These are phyloP conservation scores for Notospermus geniculatus DNA, from an alignment of 1,140 invertebrate species.

Conservation along the genomic window DNA sequence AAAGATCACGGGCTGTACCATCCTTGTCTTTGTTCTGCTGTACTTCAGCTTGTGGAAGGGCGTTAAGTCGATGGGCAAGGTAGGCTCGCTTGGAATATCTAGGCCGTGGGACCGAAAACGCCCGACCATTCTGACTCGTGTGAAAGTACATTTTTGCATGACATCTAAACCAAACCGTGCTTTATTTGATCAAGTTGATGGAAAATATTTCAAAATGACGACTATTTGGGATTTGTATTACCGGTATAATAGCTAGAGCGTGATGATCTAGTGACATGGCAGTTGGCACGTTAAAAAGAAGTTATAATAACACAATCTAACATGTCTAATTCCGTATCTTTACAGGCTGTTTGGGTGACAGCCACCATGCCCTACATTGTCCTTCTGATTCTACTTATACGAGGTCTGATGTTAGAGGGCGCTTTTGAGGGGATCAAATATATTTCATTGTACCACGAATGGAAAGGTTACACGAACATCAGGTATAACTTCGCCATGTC, in stretches of 20 bases:
- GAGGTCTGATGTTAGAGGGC: slow-evolving; percentile 85
- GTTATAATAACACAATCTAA: too few species aligned
- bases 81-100: too few species aligned
- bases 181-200: too few species aligned
- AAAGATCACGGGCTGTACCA: slow-evolving; percentile 82
- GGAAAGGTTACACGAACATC: slow-evolving; percentile 39
- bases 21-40: slow-evolving; percentile 87
- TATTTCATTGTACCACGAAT: slow-evolving; percentile 62
- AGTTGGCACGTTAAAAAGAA: too few species aligned
- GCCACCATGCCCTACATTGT: slow-evolving; percentile 89
- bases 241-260: too few species aligned
- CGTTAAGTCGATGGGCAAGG: slow-evolving; percentile 92
- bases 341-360: slow-evolving; percentile 92
- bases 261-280: too few species aligned
- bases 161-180: too few species aligned
- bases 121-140: too few species aligned
- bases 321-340: slow-evolving; percentile 22
- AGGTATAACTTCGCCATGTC: slow-evolving; percentile 30
- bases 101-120: too few species aligned
- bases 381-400: slow-evolving; percentile 78
- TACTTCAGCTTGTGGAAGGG: slow-evolving; percentile 99
- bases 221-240: too few species aligned
- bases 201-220: too few species aligned
- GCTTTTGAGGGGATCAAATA: slow-evolving; percentile 68
- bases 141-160: too few species aligned